Evolutionary conservation across 1,140 invertebrate genomes (phyloP), one percentile per base, ranked within the genome.

Genomic region (Panulirus ornatus): DNA sequence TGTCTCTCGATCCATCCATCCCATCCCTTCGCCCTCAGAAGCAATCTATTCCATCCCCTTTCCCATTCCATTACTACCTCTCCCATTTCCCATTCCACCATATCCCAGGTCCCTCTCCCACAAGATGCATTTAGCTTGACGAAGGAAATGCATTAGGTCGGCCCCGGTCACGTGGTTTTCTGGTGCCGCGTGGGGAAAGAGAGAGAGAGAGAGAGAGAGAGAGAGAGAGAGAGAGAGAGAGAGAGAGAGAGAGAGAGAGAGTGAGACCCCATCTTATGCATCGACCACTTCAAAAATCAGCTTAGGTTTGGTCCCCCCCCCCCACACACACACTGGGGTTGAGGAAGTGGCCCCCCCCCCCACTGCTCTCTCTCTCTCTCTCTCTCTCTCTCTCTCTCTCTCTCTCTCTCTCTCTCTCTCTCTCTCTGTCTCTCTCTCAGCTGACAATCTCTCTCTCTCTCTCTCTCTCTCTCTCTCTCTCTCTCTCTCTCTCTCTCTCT

Each of bases 61-160:
- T 38, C 34, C 19, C 38, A 42, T 16, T 42, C 63, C 36, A 36
- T 40, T 30, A 6, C 70, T 16, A 3, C 38, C 19, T n/a, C 73
- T 38, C 38, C 30, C 73, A 14, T 42, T 76, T 42, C 73, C 30
- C 36, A 38, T 5, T 1, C 1, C 44, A 34, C 51, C 27, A 79
- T 79, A 79, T 22, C n/a, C 11, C 38, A 42, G 40, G 11, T 81
- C 58, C 19, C 19, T 22, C 51, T 47, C 51, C 51, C 47, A 54
- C 47, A 81, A 81, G 78, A 81, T 81, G 78, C 78, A 54, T 81
- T 81, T 81, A 81, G 78, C 47, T 30, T 58, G 27, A 81, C 78
- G 51, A 30, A 81, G 78, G 78, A 81, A 81, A 34, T 81, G 78
- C 78, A 81, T 81, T 81, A 81, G 36, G 76, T n/a, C 42, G 38